phyloP scores from a whole-genome alignment of 1,140 invertebrate species.

The Diabrotica undecimpunctata region DNA sequence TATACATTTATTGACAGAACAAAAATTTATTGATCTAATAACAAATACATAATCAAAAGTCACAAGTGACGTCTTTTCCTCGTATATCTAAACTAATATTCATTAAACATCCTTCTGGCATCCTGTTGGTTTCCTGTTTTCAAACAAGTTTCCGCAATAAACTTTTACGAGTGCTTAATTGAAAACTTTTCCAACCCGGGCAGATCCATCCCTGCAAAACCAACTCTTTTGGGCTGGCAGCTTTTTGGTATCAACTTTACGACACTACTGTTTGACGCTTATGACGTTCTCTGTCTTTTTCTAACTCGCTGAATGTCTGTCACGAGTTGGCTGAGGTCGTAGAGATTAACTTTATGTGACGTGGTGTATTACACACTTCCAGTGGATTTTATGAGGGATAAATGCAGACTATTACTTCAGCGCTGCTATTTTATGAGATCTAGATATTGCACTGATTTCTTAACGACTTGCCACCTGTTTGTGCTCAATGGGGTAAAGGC shows the following conservation, averaged over 20 bases:
- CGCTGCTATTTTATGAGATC: slow-evolving; percentile 19
- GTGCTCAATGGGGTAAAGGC: background rate
- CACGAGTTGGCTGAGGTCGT: slow-evolving; percentile 16
- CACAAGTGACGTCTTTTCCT: too few species aligned
- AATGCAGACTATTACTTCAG: slow-evolving; percentile 18
- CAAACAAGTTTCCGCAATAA: too few species aligned
- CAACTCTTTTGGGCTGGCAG: slow-evolving; percentile 1
- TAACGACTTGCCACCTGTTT: slow-evolving; percentile 5
- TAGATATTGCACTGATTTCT: slow-evolving; percentile 24
- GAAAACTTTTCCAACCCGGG: background rate
- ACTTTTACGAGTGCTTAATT: too few species aligned
- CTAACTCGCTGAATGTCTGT: slow-evolving; percentile 15
- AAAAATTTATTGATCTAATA: too few species aligned
- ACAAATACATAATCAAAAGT: too few species aligned
- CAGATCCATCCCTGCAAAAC: background rate
- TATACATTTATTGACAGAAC: too few species aligned
- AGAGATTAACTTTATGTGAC: slow-evolving; percentile 23
- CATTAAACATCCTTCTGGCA: too few species aligned
- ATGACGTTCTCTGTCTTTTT: slow-evolving; percentile 20
- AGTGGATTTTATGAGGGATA: slow-evolving; percentile 23
- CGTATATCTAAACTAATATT: too few species aligned
- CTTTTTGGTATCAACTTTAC: slow-evolving; percentile 22
- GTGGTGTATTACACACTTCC: slow-evolving; percentile 23
- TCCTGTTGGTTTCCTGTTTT: too few species aligned
- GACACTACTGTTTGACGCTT: slow-evolving; percentile 24